phyloP scores from a whole-genome alignment of 2,888 invertebrate genomes.

The Schizotus pectinicornis region DNA sequence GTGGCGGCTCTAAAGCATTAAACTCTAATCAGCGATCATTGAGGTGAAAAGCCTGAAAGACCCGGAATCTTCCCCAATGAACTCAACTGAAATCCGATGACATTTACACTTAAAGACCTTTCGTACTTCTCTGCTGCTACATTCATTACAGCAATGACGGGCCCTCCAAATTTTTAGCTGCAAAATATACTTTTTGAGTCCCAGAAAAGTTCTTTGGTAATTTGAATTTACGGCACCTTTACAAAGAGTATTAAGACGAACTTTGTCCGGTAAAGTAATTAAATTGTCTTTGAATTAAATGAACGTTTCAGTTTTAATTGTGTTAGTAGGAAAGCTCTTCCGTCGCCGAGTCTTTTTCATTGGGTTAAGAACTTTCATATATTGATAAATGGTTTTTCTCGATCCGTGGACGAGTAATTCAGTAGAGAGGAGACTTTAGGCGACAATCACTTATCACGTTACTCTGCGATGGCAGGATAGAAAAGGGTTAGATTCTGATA shows the following conservation, averaged over 20 bases:
- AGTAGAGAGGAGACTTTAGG: no score
- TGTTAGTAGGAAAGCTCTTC: constrained; percentile 21
- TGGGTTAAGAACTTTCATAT: background rate
- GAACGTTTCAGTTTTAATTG: constrained; percentile 26
- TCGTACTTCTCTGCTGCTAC: no score
- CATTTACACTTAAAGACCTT: background rate
- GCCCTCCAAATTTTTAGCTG: background rate
- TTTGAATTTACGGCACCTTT: constrained; percentile 14
- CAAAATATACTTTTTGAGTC: background rate
- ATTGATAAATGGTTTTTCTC: background rate
- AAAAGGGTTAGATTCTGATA: no score
- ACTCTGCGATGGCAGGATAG: no score
- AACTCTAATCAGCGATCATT: constrained; percentile 3
- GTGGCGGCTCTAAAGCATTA: no score
- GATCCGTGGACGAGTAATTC: background rate
- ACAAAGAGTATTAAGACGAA: constrained; percentile 11
- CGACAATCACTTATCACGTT: no score
- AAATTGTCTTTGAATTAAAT: constrained; percentile 23
- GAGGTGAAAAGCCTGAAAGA: background rate
- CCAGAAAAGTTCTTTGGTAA: constrained; percentile 3
- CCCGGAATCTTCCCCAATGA: background rate
- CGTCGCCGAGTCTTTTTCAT: constrained; percentile 9
- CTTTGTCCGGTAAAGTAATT: constrained; percentile 18
- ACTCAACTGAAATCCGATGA: background rate
- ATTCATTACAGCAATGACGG: no score